phyloP scores from a whole-genome alignment of 2,888 invertebrate genomes.

The Drosophila diplacantha region DNA sequence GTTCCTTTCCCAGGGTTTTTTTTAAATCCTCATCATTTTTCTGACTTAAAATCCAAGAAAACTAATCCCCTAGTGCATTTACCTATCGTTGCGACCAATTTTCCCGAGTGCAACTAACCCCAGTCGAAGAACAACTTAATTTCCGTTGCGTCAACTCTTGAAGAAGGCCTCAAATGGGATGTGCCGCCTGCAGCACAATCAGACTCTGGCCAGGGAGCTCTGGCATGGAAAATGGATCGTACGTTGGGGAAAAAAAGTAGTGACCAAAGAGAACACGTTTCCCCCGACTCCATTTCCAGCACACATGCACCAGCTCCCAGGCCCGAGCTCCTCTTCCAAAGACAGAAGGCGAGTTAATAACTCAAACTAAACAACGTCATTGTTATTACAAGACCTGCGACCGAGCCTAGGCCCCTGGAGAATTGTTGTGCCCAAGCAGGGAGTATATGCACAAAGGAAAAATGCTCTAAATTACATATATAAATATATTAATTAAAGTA shows the following conservation, averaged over 20 bases:
- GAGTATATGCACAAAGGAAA: constrained; percentile 3
- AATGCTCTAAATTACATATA: background rate
- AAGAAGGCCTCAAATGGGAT: constrained; percentile 52
- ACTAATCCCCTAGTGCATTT: constrained; percentile 13
- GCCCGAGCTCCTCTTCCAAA: constrained; percentile 11
- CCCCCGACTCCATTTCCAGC: constrained; percentile 6
- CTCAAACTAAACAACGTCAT: constrained; percentile 70
- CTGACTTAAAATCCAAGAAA: background rate
- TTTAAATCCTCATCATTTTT: background rate
- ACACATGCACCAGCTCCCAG: constrained; percentile 17
- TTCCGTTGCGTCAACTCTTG: constrained; percentile 58
- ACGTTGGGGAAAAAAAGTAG: constrained; percentile 18
- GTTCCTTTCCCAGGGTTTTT: no score
- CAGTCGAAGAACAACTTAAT: constrained; percentile 60
- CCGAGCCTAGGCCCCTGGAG: constrained; percentile 19
- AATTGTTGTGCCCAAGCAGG: constrained; percentile 15
- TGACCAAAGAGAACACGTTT: constrained; percentile 40
- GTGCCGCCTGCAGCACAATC: constrained; percentile 36
- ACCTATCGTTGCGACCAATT: background rate
- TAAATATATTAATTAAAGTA: background rate
- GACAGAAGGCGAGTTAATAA: constrained; percentile 64
- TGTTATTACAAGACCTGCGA: constrained; percentile 50
- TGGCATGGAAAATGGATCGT: constrained; percentile 40
- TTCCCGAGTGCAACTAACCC: background rate
- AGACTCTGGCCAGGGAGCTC: constrained; percentile 13